Percentiles rank a stretch among this genome's conserved stretches.
Evolutionary conservation across 1,140 invertebrate species (phyloP).

Genomic region (Batillaria attramentaria): DNA sequence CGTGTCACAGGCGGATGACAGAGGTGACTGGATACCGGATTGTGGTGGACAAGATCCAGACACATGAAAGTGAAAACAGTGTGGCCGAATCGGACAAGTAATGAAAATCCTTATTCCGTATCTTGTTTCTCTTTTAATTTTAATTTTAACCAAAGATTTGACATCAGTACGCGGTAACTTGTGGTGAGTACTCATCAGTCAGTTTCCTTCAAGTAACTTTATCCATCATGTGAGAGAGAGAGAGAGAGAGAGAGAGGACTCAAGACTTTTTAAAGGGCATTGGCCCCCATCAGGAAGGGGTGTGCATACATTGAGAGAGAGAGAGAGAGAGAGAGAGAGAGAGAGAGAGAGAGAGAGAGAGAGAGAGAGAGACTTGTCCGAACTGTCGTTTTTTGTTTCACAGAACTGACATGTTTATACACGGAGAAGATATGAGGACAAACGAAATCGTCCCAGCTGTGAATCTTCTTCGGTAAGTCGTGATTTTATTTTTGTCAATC

Average conservation of each 20-base stretch:
- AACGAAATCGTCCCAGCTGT: constrained; percentile 87
- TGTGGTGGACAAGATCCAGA: constrained; percentile 93
- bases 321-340: no score
- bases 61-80: constrained; percentile 92
- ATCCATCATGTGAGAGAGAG: no score
- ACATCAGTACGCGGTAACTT: no score
- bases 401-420: constrained; percentile 91
- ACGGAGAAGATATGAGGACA: constrained; percentile 90
- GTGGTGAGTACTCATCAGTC: no score
- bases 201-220: no score
- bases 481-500: not conserved
- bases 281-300: no score
- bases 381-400: constrained; percentile 37
- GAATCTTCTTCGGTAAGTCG: constrained; percentile 66
- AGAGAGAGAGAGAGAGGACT: no score
- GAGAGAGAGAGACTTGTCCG: constrained; percentile 13
- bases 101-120: constrained; percentile 35
- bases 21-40: constrained; percentile 92
- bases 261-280: no score
- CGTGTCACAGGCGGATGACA: constrained; percentile 81
- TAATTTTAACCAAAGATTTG: no score
- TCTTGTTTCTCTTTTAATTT: constrained; percentile 13
- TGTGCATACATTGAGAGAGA: no score
- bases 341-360: constrained; percentile 2
- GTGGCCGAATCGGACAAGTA: constrained; percentile 92